Conservation (phyloP, 2,113 vertebrate genomes). For the Anguilla rostrata region DNA sequence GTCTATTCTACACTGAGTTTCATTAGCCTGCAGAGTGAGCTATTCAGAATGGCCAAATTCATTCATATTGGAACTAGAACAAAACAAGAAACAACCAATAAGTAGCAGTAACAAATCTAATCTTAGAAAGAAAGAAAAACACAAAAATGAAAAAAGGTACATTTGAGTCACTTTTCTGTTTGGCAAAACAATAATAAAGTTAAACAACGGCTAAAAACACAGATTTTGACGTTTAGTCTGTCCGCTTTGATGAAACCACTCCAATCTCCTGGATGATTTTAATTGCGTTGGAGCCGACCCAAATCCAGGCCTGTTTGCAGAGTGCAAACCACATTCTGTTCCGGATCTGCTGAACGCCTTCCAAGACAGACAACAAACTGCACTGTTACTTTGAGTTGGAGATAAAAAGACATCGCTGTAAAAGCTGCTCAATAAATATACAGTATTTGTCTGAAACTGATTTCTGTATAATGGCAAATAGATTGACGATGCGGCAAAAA, state of each 20-base stretch:
- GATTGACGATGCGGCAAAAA: not conserved
- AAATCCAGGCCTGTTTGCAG: slow-evolving; percentile 34
- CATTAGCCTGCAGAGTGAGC: not conserved
- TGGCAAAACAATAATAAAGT: not conserved
- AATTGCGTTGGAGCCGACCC: slow-evolving; percentile 43
- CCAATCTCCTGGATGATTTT: slow-evolving; percentile 28
- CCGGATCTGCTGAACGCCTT: not conserved
- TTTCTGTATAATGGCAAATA: not conserved
- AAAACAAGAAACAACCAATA: not conserved
- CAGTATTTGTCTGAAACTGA: not conserved
- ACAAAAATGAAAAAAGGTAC: not conserved
- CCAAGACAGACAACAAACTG: slow-evolving; percentile 19
- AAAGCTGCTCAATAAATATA: not conserved
- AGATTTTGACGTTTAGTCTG: not conserved
- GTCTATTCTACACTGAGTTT: not conserved
- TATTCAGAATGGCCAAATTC: not conserved
- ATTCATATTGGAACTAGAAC: not conserved
- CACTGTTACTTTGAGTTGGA: not conserved
- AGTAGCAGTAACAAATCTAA: not conserved
- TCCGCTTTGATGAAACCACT: slow-evolving; percentile 37
- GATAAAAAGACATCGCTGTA: not conserved
- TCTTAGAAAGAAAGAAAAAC: not conserved
- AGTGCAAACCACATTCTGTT: slow-evolving; percentile 15
- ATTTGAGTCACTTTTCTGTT: not conserved
- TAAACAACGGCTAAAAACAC: slow-evolving; percentile 5